phyloP scores from a whole-genome alignment of 2,113 vertebrate genomes.

The Esox niger region DNA sequence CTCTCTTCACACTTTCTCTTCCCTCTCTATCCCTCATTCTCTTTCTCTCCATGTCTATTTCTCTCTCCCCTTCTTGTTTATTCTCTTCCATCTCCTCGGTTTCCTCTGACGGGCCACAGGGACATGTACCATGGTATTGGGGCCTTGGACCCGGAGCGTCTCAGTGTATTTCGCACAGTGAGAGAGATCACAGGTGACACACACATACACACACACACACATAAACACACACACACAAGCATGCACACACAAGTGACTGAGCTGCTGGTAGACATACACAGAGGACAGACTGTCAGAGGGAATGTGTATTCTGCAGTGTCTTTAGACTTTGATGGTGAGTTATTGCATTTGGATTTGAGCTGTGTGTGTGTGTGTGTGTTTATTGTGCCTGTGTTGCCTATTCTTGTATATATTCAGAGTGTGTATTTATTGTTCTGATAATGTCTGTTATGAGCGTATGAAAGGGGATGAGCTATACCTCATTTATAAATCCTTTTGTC shows the following conservation, averaged over 20 bases:
- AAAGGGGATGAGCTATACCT: conserved; percentile 60
- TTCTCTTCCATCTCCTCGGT: background rate
- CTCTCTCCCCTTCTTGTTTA: background rate
- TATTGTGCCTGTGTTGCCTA: background rate
- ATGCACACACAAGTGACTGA: background rate
- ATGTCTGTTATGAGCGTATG: conserved; percentile 45
- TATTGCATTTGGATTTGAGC: conserved; percentile 6
- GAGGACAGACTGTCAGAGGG: background rate
- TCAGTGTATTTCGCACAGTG: conserved; percentile 92
- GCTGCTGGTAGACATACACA: background rate
- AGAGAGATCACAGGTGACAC: conserved; percentile 94
- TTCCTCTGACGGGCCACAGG: conserved; percentile 56
- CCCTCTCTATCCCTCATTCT: background rate
- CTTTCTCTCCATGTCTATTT: background rate
- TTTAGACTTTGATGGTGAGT: conserved; percentile 11
- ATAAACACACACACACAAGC: background rate
- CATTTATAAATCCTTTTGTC: conserved; percentile 66
- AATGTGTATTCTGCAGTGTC: background rate
- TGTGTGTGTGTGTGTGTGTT: background rate
- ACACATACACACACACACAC: background rate
- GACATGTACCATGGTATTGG: conserved; percentile 93
- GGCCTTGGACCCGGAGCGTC: conserved; percentile 89
- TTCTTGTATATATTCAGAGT: no score
- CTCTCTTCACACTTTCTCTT: background rate
- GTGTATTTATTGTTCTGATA: conserved; percentile 55